A percentile compares a stretch with the other conserved stretches of the same genome.
Evolutionary conservation across 2,797 vertebrate genomes (phyloP).

Genomic region (Gastrophryne carolinensis): DNA sequence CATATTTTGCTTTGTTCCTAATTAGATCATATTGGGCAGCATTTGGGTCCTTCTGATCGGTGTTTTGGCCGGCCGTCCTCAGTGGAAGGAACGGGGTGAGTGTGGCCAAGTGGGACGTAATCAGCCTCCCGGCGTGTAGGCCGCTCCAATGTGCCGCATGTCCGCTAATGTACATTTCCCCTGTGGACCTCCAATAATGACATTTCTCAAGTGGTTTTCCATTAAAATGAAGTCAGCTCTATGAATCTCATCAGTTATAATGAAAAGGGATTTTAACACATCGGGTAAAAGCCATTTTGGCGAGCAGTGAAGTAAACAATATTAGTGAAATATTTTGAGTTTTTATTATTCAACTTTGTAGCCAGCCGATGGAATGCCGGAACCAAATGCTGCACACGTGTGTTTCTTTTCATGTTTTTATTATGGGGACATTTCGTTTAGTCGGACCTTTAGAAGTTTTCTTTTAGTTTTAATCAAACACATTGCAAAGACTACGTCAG

Average conservation of each 20-base stretch:
- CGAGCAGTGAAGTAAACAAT: conserved; percentile 14
- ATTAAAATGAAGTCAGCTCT: not conserved
- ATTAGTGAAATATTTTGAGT: not conserved
- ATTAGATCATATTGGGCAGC: not conserved
- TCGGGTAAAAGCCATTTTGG: conserved; percentile 26
- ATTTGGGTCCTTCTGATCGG: not conserved
- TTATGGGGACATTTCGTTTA: not conserved
- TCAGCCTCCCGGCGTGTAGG: not conserved
- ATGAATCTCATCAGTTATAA: not conserved
- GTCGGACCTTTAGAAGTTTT: too few relatives aligned
- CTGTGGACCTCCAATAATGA: not conserved
- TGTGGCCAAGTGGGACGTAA: not conserved
- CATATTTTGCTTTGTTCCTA: not conserved
- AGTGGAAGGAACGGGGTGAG: not conserved
- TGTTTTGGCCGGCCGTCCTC: not conserved
- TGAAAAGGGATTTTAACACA: not conserved
- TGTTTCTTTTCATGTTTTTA: not conserved
- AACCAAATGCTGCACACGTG: not conserved
- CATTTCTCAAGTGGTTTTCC: conserved; percentile 5
- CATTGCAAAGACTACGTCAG: too few relatives aligned
- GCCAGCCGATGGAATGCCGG: not conserved
- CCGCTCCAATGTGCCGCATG: not conserved
- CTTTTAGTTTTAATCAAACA: too few relatives aligned
- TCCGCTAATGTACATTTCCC: not conserved
- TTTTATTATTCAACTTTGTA: not conserved